These are phyloP conservation scores for Prostheceraeus crozeri DNA, from an alignment of 2,888 invertebrate species.

Conservation along the genomic window DNA sequence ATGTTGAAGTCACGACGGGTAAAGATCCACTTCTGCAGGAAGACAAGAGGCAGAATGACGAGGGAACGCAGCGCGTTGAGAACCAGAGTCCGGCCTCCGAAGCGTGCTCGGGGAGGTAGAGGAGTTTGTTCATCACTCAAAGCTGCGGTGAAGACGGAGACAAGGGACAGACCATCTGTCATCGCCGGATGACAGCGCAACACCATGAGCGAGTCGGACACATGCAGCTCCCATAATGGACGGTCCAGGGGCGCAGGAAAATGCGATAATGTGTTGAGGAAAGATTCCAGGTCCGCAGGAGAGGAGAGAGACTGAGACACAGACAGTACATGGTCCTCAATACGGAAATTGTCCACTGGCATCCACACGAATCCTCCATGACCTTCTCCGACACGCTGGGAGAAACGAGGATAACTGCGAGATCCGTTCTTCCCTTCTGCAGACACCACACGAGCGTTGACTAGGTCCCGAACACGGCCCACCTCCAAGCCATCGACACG, in stretches of 20 bases:
- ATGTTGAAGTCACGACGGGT: slow-evolving; percentile 58
- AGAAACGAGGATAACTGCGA: slow-evolving; percentile 58
- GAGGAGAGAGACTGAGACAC: slow-evolving; percentile 44
- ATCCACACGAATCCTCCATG: slow-evolving; percentile 59
- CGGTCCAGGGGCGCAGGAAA: slow-evolving; percentile 56
- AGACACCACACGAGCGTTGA: slow-evolving; percentile 57
- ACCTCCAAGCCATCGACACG: slow-evolving; percentile 59
- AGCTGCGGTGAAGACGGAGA: slow-evolving; percentile 55
- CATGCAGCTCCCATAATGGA: slow-evolving; percentile 61
- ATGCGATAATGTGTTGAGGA: slow-evolving; percentile 57
- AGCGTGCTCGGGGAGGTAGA: slow-evolving; percentile 52
- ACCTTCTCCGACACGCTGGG: slow-evolving; percentile 56
- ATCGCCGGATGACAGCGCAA: slow-evolving; percentile 60
- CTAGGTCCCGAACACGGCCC: slow-evolving; percentile 57
- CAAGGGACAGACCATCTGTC: slow-evolving; percentile 60
- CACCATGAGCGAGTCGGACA: slow-evolving; percentile 58
- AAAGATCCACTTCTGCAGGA: slow-evolving; percentile 58
- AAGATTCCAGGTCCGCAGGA: slow-evolving; percentile 56
- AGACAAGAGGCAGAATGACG: slow-evolving; percentile 59
- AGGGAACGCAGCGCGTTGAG: slow-evolving; percentile 58
- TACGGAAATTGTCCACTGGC: slow-evolving; percentile 58
- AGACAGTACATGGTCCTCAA: slow-evolving; percentile 59
- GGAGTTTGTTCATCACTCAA: slow-evolving; percentile 54
- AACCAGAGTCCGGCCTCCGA: slow-evolving; percentile 55
- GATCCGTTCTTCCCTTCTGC: slow-evolving; percentile 53